Evolutionary conservation across 2,888 invertebrate species (phyloP).

Genomic region (Resseliella maxima): DNA sequence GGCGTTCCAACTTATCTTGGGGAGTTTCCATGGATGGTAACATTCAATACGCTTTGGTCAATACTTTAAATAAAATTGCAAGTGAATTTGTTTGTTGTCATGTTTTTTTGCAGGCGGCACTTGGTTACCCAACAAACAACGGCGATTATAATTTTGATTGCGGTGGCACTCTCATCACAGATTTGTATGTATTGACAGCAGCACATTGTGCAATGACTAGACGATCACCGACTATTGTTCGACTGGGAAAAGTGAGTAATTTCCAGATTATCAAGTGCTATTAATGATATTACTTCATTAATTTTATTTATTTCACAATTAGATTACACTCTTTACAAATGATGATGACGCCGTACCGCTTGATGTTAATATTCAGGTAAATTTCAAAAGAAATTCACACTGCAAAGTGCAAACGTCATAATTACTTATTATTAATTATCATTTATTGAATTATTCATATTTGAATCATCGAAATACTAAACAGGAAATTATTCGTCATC

Average conservation of each 20-base stretch:
- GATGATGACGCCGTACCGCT: constrained; percentile 43
- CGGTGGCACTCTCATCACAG: constrained; percentile 53
- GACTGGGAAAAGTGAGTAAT: constrained; percentile 53
- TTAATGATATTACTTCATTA: not conserved
- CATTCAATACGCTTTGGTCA: not conserved
- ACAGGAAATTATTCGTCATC: constrained; percentile 59
- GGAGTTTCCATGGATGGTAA: constrained; percentile 57
- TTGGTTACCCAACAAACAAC: constrained; percentile 12
- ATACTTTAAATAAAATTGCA: too few relatives aligned
- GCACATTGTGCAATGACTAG: constrained; percentile 55
- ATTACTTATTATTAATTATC: not conserved
- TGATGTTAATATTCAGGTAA: not conserved
- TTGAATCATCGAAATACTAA: not conserved
- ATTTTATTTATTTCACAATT: not conserved
- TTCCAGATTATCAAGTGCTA: not conserved
- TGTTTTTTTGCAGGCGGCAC: constrained; percentile 41
- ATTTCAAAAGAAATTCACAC: too few relatives aligned
- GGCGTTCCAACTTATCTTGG: not conserved
- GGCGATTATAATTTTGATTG: constrained; percentile 20
- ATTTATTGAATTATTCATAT: not conserved
- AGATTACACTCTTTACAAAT: constrained; percentile 55
- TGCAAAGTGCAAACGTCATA: too few relatives aligned
- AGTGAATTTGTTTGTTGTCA: too few relatives aligned
- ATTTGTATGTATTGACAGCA: constrained; percentile 53
- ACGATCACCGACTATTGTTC: not conserved